Percentiles rank a stretch among this genome's conserved stretches.
Evolutionary conservation across 2,888 invertebrate species (phyloP).

Genomic region (Limnephilus lunatus): DNA sequence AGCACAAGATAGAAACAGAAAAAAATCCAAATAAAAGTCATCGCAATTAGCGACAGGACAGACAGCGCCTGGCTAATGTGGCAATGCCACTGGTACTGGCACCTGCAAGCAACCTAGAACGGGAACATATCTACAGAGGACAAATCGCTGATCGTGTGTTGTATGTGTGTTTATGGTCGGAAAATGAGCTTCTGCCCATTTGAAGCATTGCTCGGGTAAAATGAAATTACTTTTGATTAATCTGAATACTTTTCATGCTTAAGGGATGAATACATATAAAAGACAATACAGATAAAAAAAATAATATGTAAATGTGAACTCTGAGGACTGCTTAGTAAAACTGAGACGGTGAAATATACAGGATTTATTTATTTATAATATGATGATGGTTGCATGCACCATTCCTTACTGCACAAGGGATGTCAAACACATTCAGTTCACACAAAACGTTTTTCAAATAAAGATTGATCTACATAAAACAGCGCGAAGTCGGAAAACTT

Average conservation of each 20-base stretch:
- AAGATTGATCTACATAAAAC: background rate
- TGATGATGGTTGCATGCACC: background rate
- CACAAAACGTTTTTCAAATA: background rate
- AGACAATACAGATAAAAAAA: background rate
- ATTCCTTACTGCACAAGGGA: background rate
- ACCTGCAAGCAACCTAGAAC: conserved; percentile 20
- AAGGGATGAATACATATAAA: background rate
- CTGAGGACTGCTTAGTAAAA: background rate
- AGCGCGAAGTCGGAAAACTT: conserved; percentile 3
- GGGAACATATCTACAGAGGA: conserved; percentile 31
- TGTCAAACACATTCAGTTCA: background rate
- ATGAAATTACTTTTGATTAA: background rate
- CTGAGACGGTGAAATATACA: background rate
- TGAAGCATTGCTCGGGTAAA: background rate
- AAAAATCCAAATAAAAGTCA: conserved; percentile 50
- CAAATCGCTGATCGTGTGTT: background rate
- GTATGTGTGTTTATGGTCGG: background rate
- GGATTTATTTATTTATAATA: background rate
- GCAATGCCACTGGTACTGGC: background rate
- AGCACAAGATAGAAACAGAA: conserved; percentile 65
- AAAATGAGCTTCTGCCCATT: background rate
- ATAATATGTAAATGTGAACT: background rate
- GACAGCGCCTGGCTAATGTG: background rate
- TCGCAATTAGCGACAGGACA: conserved; percentile 5
- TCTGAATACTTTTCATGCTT: background rate